These are phyloP conservation scores for Pyrochroa serraticornis DNA, from an alignment of 2,888 invertebrate genomes.

Conservation along the genomic window DNA sequence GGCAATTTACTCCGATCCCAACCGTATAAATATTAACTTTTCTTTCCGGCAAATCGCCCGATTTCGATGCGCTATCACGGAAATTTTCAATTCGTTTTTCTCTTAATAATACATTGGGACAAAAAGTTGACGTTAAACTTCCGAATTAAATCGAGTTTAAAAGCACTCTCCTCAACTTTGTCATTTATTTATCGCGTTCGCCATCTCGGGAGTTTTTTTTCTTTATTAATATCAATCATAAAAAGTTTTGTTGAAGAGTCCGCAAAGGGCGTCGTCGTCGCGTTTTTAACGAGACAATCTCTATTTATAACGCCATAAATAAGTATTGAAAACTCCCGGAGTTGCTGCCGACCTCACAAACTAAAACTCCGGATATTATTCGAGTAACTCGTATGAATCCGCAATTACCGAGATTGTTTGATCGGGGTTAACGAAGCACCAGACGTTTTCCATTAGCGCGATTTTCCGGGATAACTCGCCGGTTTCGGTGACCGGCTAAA, in stretches of 20 bases:
- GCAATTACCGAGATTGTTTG: slow-evolving; percentile 32
- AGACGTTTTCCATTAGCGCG: slow-evolving; percentile 14
- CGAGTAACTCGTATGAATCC: slow-evolving; percentile 26
- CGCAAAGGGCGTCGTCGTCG: too few species aligned
- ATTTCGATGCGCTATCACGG: too few species aligned
- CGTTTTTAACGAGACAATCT: too few species aligned
- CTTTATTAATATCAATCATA: too few species aligned
- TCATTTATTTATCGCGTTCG: slow-evolving; percentile 7
- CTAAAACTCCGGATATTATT: slow-evolving; percentile 23
- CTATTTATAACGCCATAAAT: too few species aligned
- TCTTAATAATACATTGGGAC: too few species aligned
- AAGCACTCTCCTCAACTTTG: slow-evolving; percentile 1
- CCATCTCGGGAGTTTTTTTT: not conserved
- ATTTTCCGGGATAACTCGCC: slow-evolving; percentile 4
- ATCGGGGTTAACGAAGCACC: slow-evolving; percentile 27
- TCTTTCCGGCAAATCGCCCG: too few species aligned
- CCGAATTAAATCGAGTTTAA: slow-evolving; percentile 8
- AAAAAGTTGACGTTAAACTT: slow-evolving; percentile 1
- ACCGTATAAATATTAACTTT: too few species aligned
- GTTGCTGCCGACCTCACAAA: too few species aligned
- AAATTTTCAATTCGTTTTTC: too few species aligned
- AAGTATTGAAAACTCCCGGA: too few species aligned
- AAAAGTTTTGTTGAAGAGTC: too few species aligned
- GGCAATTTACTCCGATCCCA: slow-evolving; percentile 3
- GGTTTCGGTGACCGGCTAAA: slow-evolving; percentile 14